These are phyloP conservation scores for Gasterosteus aculeatus DNA, from an alignment of 2,113 vertebrate genomes.

Conservation along the genomic window DNA sequence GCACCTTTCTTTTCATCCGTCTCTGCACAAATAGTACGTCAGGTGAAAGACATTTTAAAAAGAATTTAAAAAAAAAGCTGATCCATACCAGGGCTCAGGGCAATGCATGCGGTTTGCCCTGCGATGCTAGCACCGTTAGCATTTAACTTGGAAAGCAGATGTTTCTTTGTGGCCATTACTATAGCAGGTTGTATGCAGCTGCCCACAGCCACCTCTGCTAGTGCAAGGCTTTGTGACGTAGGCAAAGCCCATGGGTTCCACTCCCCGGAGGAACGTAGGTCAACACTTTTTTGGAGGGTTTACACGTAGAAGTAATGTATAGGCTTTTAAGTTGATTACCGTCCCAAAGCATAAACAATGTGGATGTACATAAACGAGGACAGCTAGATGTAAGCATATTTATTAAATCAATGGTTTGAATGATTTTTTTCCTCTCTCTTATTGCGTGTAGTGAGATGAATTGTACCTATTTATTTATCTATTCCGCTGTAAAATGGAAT, in stretches of 20 bases:
- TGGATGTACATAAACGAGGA: constrained; percentile 79
- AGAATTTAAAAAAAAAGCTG: constrained; percentile 30
- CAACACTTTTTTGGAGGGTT: constrained; percentile 46
- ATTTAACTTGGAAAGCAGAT: constrained; percentile 43
- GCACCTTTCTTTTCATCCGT: constrained; percentile 39
- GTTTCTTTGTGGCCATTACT: constrained; percentile 56
- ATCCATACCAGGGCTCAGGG: constrained; percentile 58
- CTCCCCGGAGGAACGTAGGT: constrained; percentile 48
- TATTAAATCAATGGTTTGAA: constrained; percentile 79
- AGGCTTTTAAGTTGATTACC: constrained; percentile 74
- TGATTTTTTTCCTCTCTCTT: constrained; percentile 65
- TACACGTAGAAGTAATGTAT: constrained; percentile 70
- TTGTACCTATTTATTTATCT: constrained; percentile 81
- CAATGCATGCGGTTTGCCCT: constrained; percentile 77
- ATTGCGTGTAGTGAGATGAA: constrained; percentile 81
- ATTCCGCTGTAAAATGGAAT: constrained; percentile 79
- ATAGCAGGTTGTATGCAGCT: constrained; percentile 50
- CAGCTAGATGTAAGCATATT: constrained; percentile 81
- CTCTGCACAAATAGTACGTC: constrained; percentile 61
- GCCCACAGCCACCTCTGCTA: constrained; percentile 55
- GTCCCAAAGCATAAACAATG: constrained; percentile 78
- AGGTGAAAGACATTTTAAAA: constrained; percentile 39
- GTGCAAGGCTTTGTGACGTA: constrained; percentile 57
- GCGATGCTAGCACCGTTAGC: constrained; percentile 52
- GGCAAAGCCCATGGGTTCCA: constrained; percentile 48